phyloP scores from a whole-genome alignment of 2,113 vertebrate genomes.

The Montifringilla adamsi region DNA sequence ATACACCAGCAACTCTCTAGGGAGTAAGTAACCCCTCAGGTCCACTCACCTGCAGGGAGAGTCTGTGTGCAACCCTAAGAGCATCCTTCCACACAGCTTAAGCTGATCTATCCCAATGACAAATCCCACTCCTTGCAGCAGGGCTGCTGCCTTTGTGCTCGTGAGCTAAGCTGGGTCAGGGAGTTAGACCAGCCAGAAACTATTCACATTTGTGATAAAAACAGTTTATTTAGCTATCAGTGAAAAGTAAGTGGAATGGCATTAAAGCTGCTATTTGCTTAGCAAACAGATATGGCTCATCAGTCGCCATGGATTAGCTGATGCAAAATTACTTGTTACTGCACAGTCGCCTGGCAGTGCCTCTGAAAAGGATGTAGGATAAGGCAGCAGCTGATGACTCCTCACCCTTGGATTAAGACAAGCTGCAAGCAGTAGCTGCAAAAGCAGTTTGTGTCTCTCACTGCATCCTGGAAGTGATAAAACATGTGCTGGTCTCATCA shows the following conservation, averaged over 20 bases:
- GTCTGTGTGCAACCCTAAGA: background rate
- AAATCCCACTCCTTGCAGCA: background rate
- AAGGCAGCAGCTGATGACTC: background rate
- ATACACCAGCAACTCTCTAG: background rate
- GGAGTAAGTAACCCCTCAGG: background rate
- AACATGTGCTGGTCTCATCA: background rate
- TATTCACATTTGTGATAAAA: background rate
- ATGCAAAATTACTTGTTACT: background rate
- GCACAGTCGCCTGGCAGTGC: background rate
- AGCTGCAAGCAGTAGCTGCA: background rate
- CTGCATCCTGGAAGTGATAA: background rate
- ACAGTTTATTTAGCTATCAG: background rate
- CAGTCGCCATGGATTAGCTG: constrained; percentile 28
- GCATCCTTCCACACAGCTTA: background rate
- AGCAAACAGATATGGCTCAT: background rate
- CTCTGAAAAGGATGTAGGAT: background rate
- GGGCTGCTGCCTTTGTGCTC: background rate
- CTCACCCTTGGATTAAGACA: background rate
- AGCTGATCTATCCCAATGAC: background rate
- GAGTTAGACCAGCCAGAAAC: background rate
- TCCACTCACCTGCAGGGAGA: background rate
- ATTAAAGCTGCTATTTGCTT: constrained; percentile 1
- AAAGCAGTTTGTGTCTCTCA: background rate
- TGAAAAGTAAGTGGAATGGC: background rate
- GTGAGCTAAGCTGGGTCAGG: background rate